Percentiles rank a stretch among this genome's conserved stretches.
Conservation (phyloP, 1,140 invertebrate genomes). For the Drosophila erecta region DNA sequence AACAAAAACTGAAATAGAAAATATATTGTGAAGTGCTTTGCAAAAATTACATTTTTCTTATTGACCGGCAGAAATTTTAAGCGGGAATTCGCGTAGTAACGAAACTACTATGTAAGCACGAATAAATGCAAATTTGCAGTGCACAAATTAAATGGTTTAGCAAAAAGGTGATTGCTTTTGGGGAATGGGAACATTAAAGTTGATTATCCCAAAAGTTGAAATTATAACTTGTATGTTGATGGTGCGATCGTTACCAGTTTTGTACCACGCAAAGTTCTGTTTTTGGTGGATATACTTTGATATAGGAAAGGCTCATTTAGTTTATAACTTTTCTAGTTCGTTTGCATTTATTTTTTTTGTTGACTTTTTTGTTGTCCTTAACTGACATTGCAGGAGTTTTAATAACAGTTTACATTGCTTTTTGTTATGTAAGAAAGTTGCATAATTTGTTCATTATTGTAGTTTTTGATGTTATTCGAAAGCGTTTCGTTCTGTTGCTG, state of each 20-base stretch:
- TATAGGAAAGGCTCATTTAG: neutral
- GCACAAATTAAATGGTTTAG: no score
- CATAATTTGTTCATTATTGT: conserved; percentile 47
- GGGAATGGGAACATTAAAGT: no score
- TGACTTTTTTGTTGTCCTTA: conserved; percentile 76
- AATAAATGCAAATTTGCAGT: no score
- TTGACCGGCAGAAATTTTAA: neutral
- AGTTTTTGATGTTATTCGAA: conserved; percentile 76
- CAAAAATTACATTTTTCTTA: conserved; percentile 3
- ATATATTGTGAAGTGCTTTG: conserved; percentile 49
- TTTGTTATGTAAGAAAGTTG: conserved; percentile 76
- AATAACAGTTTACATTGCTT: conserved; percentile 59
- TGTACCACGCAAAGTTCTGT: no score
- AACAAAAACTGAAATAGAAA: conserved; percentile 54
- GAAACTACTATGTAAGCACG: no score
- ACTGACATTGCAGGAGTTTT: conserved; percentile 78
- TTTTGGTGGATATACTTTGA: no score
- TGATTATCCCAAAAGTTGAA: no score
- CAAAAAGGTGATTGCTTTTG: no score
- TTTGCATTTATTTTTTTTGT: conserved; percentile 77
- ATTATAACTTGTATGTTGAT: no score
- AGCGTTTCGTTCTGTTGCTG: conserved; percentile 84
- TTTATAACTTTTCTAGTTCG: conserved; percentile 79
- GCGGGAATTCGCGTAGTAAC: no score
- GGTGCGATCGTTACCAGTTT: no score